Evolutionary conservation across 2,797 vertebrate species (phyloP).

Genomic region (Lophius americanus): DNA sequence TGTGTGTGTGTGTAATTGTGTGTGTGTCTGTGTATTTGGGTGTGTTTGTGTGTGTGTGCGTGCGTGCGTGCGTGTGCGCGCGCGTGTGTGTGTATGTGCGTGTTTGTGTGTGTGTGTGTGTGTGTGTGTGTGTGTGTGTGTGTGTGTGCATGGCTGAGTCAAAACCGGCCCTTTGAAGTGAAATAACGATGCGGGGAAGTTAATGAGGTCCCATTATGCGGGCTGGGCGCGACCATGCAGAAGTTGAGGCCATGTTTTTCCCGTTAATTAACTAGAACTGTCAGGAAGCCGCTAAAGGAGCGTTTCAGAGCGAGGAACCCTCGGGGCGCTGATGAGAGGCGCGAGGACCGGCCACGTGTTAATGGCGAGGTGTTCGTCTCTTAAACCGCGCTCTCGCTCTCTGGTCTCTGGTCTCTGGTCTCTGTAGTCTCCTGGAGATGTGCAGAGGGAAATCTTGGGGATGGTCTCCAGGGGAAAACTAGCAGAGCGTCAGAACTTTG

Average conservation of each 20-base stretch:
- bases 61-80: not conserved
- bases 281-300: slow-evolving; percentile 86
- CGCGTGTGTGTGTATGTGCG: slow-evolving; percentile 20
- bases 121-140: slow-evolving; percentile 27
- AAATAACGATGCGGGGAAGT: slow-evolving; percentile 96
- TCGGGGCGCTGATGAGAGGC: slow-evolving; percentile 79
- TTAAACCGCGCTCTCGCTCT: slow-evolving; percentile 75
- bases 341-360: slow-evolving; percentile 80
- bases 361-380: slow-evolving; percentile 80
- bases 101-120: slow-evolving; percentile 24
- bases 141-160: slow-evolving; percentile 70
- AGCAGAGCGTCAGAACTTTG: slow-evolving; percentile 65
- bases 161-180: slow-evolving; percentile 86
- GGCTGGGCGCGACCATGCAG: slow-evolving; percentile 90
- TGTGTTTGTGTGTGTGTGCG: slow-evolving; percentile 5
- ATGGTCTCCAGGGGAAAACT: slow-evolving; percentile 68
- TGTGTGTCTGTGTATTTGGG: slow-evolving; percentile 17
- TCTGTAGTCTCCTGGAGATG: slow-evolving; percentile 63
- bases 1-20: slow-evolving; percentile 78
- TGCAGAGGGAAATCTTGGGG: slow-evolving; percentile 66
- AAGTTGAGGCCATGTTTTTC: slow-evolving; percentile 92
- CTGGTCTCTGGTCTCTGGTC: slow-evolving; percentile 53
- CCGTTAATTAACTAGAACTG: slow-evolving; percentile 98
- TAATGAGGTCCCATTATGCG: slow-evolving; percentile 94
- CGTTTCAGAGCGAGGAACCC: slow-evolving; percentile 79